Conservation (phyloP, 1,140 invertebrate species). For the Lordiphosa stackelbergi region DNA sequence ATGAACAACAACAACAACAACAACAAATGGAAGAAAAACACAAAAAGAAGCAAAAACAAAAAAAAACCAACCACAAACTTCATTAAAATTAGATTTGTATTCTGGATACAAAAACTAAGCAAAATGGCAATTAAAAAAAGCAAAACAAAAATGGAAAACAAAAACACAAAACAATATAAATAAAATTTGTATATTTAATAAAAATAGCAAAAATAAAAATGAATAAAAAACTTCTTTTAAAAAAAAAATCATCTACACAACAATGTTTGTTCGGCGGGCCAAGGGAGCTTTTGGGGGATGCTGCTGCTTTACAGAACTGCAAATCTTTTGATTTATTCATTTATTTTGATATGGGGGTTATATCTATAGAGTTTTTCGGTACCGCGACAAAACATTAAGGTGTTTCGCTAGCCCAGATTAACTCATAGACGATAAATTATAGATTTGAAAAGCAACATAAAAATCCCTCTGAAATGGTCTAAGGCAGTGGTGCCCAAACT, state of each 20-base stretch:
- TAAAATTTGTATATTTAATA: constrained; percentile 75
- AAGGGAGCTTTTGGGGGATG: too few relatives aligned
- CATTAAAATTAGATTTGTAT: constrained; percentile 68
- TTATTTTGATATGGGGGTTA: too few relatives aligned
- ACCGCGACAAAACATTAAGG: too few relatives aligned
- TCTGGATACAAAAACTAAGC: constrained; percentile 65
- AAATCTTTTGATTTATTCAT: too few relatives aligned
- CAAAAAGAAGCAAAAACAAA: constrained; percentile 33
- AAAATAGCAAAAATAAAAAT: constrained; percentile 73
- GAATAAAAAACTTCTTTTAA: constrained; percentile 73
- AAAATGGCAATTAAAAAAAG: constrained; percentile 51
- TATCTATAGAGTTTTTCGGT: too few relatives aligned
- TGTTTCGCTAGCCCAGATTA: too few relatives aligned
- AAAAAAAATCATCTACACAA: constrained; percentile 28
- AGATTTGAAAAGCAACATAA: too few relatives aligned
- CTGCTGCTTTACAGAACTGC: too few relatives aligned
- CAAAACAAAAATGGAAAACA: constrained; percentile 31
- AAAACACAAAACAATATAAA: constrained; percentile 49
- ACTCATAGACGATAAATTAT: too few relatives aligned
- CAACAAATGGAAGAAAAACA: constrained; percentile 23
- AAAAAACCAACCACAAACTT: constrained; percentile 60
- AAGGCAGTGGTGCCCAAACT: too few relatives aligned
- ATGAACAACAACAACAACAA: constrained; percentile 52
- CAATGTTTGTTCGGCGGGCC: too few relatives aligned
- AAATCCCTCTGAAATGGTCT: too few relatives aligned